These are phyloP conservation scores for Calcarius ornatus DNA, from an alignment of 2,113 vertebrate species.

Conservation along the genomic window DNA sequence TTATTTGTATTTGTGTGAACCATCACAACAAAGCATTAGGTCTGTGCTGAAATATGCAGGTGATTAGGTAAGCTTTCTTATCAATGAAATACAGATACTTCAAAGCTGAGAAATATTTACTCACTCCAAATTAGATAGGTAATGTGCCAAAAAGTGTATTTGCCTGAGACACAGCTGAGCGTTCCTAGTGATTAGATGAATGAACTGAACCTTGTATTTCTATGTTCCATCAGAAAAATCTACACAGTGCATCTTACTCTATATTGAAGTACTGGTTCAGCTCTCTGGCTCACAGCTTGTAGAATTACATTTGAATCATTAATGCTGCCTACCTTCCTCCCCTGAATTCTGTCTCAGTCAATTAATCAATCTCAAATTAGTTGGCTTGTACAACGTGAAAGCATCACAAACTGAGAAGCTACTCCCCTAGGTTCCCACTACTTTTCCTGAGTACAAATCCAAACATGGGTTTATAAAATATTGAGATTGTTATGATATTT, in stretches of 20 bases:
- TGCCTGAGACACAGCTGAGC: neutral
- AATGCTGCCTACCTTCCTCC: neutral
- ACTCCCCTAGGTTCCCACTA: neutral
- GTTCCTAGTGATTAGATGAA: neutral
- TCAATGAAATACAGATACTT: neutral
- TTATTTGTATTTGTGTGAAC: neutral
- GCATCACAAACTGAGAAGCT: neutral
- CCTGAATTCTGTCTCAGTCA: neutral
- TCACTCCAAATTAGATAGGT: neutral
- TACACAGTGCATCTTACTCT: neutral
- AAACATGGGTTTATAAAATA: neutral
- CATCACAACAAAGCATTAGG: neutral
- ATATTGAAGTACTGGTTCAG: neutral
- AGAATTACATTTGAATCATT: neutral
- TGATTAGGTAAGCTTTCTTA: neutral
- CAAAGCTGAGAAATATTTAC: neutral
- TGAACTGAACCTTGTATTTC: neutral
- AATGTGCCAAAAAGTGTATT: neutral
- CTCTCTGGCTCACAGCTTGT: neutral
- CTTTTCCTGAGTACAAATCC: neutral
- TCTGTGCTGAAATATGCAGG: neutral
- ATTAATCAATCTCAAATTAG: neutral
- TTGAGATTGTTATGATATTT: accelerated
- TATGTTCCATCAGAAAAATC: neutral
- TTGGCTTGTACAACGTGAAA: neutral